Base-by-base conservation (phyloP, 1,140 invertebrate species). In the Agrypnia vestita region DNA sequence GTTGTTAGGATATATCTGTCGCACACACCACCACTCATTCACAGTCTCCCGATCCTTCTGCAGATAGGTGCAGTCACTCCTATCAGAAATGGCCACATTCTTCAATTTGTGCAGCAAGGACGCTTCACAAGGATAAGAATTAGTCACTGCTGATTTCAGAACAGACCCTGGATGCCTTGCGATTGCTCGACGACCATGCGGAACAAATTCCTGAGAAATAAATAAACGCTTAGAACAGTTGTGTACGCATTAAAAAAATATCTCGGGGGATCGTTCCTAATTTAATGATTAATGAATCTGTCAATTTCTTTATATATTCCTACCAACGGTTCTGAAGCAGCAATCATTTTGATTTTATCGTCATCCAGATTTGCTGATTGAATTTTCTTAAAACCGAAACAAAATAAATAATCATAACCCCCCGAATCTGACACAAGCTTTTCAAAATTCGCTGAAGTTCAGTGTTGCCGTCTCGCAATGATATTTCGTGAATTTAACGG, bases 101-200 rank as follows among this genome's bases (percentile, higher is more conserved):
- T 93, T 93, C 13, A 96, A 88, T 84, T 93, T 93, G 84, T 94
- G 92, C 56, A 94, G 87, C 47, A 95, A 84, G 76, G 93, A 90
- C 84, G 91, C 92, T 86, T 92, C 21, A 49, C 72, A 86, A 84
- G 76, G 85, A 83, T 85, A 88, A 85, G 81, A 86, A 84, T 17
- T 87, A 86, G 80, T 86, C 84, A 79, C 82, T 84, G 73, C 86
- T 89, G 69, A 89, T 90, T 85, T 87, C 87, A 80, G 69, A 61
- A 83, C 76, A 44, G 88, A 86, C 78, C 94, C 94, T 67, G 96
- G 96, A 91, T 97, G 96, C 64, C 92, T 92, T 67, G 91, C 87
- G 85, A 95, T 89, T 87, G 95, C 94, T 86, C 94, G 93, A 87
- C 96, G 92, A 85, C 96, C 96, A 91, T 95, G 95, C 85, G 96